Base-by-base conservation (phyloP, 2,888 invertebrate genomes). In the Alentia gelatinosa region DNA sequence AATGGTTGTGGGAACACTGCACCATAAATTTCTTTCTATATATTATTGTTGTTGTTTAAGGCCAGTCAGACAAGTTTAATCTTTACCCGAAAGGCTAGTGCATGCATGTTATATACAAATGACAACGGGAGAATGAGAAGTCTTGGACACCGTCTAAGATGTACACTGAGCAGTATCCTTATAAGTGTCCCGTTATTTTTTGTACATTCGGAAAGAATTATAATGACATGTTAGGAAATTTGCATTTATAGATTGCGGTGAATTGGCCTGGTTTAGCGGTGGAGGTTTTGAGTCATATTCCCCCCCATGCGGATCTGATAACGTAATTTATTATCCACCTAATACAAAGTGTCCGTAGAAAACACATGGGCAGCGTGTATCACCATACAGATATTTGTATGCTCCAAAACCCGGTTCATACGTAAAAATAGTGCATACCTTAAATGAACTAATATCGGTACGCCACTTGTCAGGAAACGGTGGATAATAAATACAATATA, bases 1-100 rank as follows among this genome's bases (percentile, higher is more conserved):
- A 79, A 79, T n/a, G 39, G 37, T 39, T 39, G 79, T 79, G 79
- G 79, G 79, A 79, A 79, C 79, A 79, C 79, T 79, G 79, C 5
- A 19, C n/a, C 35, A 0, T 12, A 15, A 1, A 79, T 26, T 79
- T 79, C 12, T n/a, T 56, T 56, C 3, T 19, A n/a, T n/a, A n/a
- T 12, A n/a, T n/a, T 56, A 19, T 4, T 4, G 19, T 56, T 12
- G 3, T 1, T 3, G 9, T 56, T 56, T 56, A n/a, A 19, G n/a
- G n/a, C 56, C 3, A 19, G 5, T 3, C 56, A 56, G 9, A 47
- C 19, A 47, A 47, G 3, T 19, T 12, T n/a, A n/a, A 19, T 56
- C 19, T 12, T 4, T 56, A 12, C 56, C 19, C 9, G n/a, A n/a
- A 9, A 56, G 56, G n/a, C 23, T 5, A n/a, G 56, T n/a, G 3